Base-by-base conservation (phyloP, 2,113 vertebrate genomes). In the Platanista minor region DNA sequence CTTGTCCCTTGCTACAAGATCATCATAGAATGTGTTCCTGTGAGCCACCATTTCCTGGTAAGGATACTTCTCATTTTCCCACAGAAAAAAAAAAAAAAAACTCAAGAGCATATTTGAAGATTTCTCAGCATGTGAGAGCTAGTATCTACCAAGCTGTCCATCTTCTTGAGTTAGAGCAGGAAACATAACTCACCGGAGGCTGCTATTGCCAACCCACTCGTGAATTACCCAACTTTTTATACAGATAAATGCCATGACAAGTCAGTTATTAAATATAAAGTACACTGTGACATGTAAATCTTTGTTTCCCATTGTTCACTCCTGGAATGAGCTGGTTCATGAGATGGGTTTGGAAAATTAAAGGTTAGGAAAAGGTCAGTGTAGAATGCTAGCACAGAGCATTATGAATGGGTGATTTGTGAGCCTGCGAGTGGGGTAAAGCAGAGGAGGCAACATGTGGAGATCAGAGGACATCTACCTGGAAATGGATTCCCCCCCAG, bases 261-360 rank as follows among this genome's bases (percentile, higher is more conserved):
- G 61, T 96, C 15, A 80, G 74, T 93, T 94, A 87, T 95, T 89
- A 98, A 81, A 82, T 69, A 90, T 93, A 90, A 95, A 97, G 66
- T 80, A 96, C 46, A 90, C 81, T 36, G 17, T 74, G 85, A 9
- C 41, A 62, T 83, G 36, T 85, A 94, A 90, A 96, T 88, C 64
- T 97, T 96, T 97, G 33, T 64, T 0, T 0, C 74, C 52, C 80
- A 49, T n/a, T 78, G 80, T 21, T 97, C 29, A 84, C 29, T 83
- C 83, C 67, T 81, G 71, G 17, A 36, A 20, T 93, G 52, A 97
- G 95, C 43, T 39, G 6, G 6, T 87, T 93, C 36, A 85, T 54
- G 88, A 96, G 72, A 94, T n/a, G 93, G 41, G 41, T 29, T 87
- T 1, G 10, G 84, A 97, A 97, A 98, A 96, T 96, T 92, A 97